These are phyloP conservation scores for Encarsia formosa DNA, from an alignment of 2,888 invertebrate genomes.

Conservation along the genomic window DNA sequence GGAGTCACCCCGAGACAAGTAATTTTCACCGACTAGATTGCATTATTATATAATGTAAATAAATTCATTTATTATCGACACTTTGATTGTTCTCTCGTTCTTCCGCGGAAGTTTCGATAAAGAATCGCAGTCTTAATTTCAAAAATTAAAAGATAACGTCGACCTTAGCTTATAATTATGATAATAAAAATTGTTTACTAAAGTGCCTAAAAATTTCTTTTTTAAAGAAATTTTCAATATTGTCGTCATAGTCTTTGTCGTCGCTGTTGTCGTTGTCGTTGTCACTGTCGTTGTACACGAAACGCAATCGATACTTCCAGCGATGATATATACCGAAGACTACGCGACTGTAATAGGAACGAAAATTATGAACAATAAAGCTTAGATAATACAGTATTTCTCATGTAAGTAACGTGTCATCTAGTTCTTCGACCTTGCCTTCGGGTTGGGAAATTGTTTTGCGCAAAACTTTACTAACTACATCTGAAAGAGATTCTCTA, in stretches of 20 bases:
- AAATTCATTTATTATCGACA: conserved; percentile 11
- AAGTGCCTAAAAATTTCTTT: conserved; percentile 17
- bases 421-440: conserved; percentile 86
- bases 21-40: conserved; percentile 24
- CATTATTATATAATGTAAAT: conserved; percentile 11
- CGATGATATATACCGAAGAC: conserved; percentile 23
- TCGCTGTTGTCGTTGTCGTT: conserved; percentile 3
- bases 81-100: conserved; percentile 20
- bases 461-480: conserved; percentile 81
- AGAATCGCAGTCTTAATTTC: conserved; percentile 19
- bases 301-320: conserved; percentile 20
- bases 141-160: conserved; percentile 9
- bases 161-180: conserved; percentile 14
- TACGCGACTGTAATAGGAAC: conserved; percentile 22
- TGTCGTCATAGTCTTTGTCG: conserved; percentile 18
- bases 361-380: conserved; percentile 23
- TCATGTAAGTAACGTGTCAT: conserved; percentile 86
- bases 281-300: neutral
- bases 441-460: conserved; percentile 73
- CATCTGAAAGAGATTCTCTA: conserved; percentile 82
- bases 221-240: conserved; percentile 15
- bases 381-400: conserved; percentile 33
- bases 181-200: conserved; percentile 7
- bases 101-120: conserved; percentile 9
- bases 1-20: too few species aligned